These are phyloP conservation scores for Gastracanthus pulcherrimus DNA, from an alignment of 2,888 invertebrate species.

Conservation along the genomic window DNA sequence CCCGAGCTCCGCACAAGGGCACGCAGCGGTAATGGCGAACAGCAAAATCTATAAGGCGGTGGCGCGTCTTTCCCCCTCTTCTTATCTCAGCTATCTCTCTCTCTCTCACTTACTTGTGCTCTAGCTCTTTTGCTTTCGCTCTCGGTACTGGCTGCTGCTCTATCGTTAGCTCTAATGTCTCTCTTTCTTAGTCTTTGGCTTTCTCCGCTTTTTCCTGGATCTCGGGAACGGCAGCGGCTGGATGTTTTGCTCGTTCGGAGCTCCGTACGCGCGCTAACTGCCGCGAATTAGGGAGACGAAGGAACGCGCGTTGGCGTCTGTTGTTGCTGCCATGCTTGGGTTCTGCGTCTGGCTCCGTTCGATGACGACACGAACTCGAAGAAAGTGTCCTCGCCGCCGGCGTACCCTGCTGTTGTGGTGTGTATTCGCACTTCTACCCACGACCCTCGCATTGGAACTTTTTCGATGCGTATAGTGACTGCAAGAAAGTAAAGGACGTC, in stretches of 20 bases:
- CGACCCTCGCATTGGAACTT: too few species aligned
- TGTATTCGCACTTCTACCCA: too few species aligned
- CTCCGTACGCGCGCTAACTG: neutral
- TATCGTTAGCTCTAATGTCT: constrained; percentile 39
- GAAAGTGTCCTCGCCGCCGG: too few species aligned
- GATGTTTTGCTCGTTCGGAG: constrained; percentile 15
- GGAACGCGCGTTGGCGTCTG: too few species aligned
- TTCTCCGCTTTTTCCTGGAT: neutral
- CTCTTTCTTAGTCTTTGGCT: constrained; percentile 10
- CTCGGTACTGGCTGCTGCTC: neutral
- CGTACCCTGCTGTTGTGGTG: too few species aligned
- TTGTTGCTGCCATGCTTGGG: too few species aligned
- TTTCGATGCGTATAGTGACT: too few species aligned
- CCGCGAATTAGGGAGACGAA: constrained; percentile 5
- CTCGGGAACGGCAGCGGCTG: neutral
- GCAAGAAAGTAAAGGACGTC: too few species aligned
- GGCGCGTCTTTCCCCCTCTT: constrained; percentile 49
- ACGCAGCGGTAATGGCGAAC: constrained; percentile 57
- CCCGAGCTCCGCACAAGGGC: neutral
- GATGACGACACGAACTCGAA: too few species aligned
- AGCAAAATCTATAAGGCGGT: constrained; percentile 63
- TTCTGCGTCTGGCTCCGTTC: too few species aligned
- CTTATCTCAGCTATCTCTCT: constrained; percentile 58
- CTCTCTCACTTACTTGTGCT: neutral
- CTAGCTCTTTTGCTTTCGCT: neutral